Evolutionary conservation across 2,888 invertebrate species (phyloP).

Genomic region (Aporophyla lueneburgensis): DNA sequence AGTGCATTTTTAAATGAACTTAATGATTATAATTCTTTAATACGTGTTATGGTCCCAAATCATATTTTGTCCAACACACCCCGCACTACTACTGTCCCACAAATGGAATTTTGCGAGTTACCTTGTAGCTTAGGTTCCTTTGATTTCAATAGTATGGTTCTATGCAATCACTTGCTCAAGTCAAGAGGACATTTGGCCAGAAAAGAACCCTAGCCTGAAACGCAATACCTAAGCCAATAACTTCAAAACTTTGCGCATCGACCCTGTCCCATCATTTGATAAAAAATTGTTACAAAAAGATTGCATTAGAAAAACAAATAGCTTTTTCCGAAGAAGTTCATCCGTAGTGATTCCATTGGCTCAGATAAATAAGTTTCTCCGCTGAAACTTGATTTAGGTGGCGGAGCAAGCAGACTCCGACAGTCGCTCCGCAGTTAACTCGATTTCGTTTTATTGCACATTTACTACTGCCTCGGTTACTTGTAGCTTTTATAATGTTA

Average conservation of each 20-base stretch:
- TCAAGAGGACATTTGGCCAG: neutral
- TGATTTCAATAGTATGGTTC: neutral
- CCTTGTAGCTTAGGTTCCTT: neutral
- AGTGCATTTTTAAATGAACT: too few species aligned
- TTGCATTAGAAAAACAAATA: conserved; percentile 54
- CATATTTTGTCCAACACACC: too few species aligned
- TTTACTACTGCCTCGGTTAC: conserved; percentile 61
- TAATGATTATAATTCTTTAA: too few species aligned
- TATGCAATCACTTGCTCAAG: neutral
- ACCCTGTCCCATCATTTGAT: neutral
- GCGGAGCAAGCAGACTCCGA: conserved; percentile 46
- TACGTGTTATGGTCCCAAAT: too few species aligned
- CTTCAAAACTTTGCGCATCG: neutral
- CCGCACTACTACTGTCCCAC: too few species aligned
- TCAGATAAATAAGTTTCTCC: conserved; percentile 67
- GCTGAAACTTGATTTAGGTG: conserved; percentile 64
- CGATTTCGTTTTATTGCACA: conserved; percentile 66
- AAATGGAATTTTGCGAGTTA: too few species aligned
- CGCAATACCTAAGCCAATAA: neutral
- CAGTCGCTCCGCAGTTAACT: conserved; percentile 64
- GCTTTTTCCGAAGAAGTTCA: conserved; percentile 48
- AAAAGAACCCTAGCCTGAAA: neutral
- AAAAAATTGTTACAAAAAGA: conserved; percentile 19
- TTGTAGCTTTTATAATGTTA: conserved; percentile 49
- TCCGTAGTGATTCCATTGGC: conserved; percentile 64